These are phyloP conservation scores for Petrolisthes manimaculis DNA, from an alignment of 2,888 invertebrate genomes.

Conservation along the genomic window DNA sequence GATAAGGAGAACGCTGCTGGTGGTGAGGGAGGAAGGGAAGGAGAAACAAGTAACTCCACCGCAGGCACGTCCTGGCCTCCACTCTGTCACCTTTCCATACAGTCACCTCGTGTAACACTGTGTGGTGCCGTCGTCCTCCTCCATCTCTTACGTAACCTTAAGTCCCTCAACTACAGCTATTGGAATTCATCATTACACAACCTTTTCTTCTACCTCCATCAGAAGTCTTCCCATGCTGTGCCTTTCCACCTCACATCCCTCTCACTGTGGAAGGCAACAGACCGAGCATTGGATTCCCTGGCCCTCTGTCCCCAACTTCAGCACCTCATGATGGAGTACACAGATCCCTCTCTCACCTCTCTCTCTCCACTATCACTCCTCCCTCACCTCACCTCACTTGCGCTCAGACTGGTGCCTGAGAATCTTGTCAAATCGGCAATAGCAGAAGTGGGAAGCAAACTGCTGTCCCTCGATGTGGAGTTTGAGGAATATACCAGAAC, in stretches of 20 bases:
- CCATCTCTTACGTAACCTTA: constrained; percentile 29
- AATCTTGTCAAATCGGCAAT: constrained; percentile 29
- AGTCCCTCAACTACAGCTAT: constrained; percentile 37
- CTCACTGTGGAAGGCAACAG: constrained; percentile 32
- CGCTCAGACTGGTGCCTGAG: constrained; percentile 38
- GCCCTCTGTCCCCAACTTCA: constrained; percentile 34
- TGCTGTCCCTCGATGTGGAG: constrained; percentile 31
- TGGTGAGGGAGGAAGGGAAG: neutral
- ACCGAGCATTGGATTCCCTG: constrained; percentile 24
- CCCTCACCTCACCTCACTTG: constrained; percentile 24
- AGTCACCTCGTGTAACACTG: constrained; percentile 38
- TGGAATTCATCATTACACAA: constrained; percentile 44
- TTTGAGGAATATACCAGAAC: constrained; percentile 44
- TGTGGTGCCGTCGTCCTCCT: constrained; percentile 42
- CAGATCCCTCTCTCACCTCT: constrained; percentile 29
- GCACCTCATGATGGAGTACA: constrained; percentile 47
- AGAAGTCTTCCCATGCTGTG: neutral
- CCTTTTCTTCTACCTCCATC: constrained; percentile 29
- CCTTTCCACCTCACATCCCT: constrained; percentile 39
- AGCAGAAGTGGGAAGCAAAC: constrained; percentile 2
- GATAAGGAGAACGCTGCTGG: neutral
- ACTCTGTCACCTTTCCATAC: constrained; percentile 28
- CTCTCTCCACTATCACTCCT: constrained; percentile 14
- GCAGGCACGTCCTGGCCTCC: constrained; percentile 21
- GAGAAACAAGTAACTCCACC: neutral